Conservation (phyloP, 2,797 vertebrate species). For the Eupleurogrammus muticus region DNA sequence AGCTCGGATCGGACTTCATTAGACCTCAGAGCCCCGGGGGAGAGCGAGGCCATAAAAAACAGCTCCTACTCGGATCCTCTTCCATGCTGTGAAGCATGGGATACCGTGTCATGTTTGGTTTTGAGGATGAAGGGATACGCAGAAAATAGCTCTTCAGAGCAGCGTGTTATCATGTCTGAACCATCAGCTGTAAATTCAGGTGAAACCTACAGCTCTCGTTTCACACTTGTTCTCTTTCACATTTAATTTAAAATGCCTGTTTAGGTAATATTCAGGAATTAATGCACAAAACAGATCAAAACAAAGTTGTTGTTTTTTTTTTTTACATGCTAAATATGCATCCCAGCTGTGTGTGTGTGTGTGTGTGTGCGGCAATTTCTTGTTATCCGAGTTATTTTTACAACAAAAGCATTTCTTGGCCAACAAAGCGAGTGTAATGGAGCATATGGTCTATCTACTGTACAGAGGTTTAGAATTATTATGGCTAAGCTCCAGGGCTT, state of each 20-base stretch:
- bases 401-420: constrained; percentile 54
- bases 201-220: constrained; percentile 16
- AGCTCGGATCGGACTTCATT: constrained; percentile 78
- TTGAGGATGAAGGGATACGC: constrained; percentile 54
- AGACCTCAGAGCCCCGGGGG: constrained; percentile 64
- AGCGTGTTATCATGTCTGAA: constrained; percentile 40
- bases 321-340: not conserved
- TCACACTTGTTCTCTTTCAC: constrained; percentile 11
- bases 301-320: constrained; percentile 10
- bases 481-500: constrained; percentile 70
- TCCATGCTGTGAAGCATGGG: constrained; percentile 61
- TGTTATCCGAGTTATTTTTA: constrained; percentile 37
- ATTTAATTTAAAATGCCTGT: not conserved
- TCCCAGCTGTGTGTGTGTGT: constrained; percentile 20
- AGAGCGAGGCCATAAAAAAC: constrained; percentile 54
- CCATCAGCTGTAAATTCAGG: constrained; percentile 40
- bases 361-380: constrained; percentile 18
- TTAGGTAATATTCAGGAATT: not conserved
- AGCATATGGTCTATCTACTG: constrained; percentile 66
- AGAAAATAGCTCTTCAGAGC: constrained; percentile 43
- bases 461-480: constrained; percentile 60
- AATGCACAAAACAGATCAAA: constrained; percentile 1
- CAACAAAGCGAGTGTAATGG: constrained; percentile 29
- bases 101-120: constrained; percentile 60
- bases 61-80: constrained; percentile 47